Base-by-base conservation (phyloP, 1,140 invertebrate species). In the Patella vulgata region DNA sequence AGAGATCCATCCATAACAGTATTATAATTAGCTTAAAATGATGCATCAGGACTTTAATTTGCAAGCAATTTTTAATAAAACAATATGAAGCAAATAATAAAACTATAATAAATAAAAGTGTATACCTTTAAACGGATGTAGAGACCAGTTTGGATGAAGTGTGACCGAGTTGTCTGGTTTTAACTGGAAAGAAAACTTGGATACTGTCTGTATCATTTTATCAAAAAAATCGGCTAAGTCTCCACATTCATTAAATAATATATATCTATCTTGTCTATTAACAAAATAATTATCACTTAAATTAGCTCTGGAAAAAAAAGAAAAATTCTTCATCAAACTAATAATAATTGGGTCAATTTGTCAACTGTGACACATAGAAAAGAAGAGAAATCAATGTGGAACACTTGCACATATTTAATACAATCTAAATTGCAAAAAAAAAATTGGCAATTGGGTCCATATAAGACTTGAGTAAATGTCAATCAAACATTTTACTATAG, bases 221-320 rank as follows among this genome's bases (percentile, higher is more conserved):
- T 87, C 77, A 65, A 88, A 96, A 86, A 97, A 99, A 84, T 97
- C 89, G 42, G 93, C 92, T 48, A 99, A 82, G 43, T 89, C 86
- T 63, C 88, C 85, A 69, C 87, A 90, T 78, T 97, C 89, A 75
- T 93, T 89, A 60, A 99, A 93, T 47, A 97, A 80, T 65, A 98
- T 88, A 78, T 99, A 99, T 43, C 98, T 88, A 85, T 99, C 98
- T 85, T 99, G 97, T 50, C 98, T 88, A 84, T 98, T 96, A 23
- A 91, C 93, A 81, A 99, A 99, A 82, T 99, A 99, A 80, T 96
- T 93, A 81, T 96, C 91, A 70, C 96, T 99, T 70, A 99, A 89
- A 86, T 99, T 99, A 11, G 98, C 97, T 12, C 91, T 92, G 79
- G 59, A 86, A 82, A 68, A 60, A 71, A 67, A 68, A 58, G 53